Percentiles rank a stretch among this genome's conserved stretches.
Conservation (phyloP, 1,140 invertebrate species). For the Cardiocondyla obscurior region DNA sequence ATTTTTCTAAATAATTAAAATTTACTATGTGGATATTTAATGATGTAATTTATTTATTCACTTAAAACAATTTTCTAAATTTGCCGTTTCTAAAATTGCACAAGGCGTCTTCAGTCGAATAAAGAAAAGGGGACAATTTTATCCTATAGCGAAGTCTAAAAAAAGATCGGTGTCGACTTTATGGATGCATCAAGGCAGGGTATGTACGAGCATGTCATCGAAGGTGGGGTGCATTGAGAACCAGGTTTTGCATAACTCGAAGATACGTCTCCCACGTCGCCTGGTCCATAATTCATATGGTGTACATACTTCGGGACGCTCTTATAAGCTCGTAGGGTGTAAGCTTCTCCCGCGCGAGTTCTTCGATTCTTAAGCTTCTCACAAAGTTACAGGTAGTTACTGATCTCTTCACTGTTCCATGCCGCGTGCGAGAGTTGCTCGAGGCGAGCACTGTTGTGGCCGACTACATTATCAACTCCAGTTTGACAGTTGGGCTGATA, state of each 20-base stretch:
- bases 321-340: slow-evolving; percentile 16
- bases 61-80: background rate
- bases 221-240: slow-evolving; percentile 24
- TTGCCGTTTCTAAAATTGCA: background rate
- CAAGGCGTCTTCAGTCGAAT: background rate
- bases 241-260: slow-evolving; percentile 49
- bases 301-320: slow-evolving; percentile 43
- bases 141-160: background rate
- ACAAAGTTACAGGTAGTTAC: slow-evolving; percentile 38
- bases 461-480: slow-evolving; percentile 51
- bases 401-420: slow-evolving; percentile 2
- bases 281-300: slow-evolving; percentile 52
- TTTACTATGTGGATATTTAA: background rate
- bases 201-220: slow-evolving; percentile 25
- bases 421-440: background rate
- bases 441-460: background rate
- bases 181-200: background rate
- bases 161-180: background rate
- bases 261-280: slow-evolving; percentile 40
- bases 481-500: slow-evolving; percentile 57
- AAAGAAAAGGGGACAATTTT: background rate
- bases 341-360: slow-evolving; percentile 26
- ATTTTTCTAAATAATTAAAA: background rate
- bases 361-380: slow-evolving; percentile 49
- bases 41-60: background rate